These are phyloP conservation scores for Caiman crocodilus DNA, from an alignment of 2,797 vertebrate genomes.

Conservation along the genomic window DNA sequence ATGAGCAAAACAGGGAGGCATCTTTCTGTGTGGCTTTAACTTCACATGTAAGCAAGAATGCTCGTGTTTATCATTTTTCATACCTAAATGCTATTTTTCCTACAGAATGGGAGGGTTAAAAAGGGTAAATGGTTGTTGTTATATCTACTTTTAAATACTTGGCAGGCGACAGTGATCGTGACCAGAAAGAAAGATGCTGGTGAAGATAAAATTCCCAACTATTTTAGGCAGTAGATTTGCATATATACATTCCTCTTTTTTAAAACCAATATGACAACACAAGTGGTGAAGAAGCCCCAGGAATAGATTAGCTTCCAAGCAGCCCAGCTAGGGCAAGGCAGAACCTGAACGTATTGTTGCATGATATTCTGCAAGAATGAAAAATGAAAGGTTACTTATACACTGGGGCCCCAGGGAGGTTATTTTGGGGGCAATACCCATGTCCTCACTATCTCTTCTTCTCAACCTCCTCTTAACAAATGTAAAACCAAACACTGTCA, in stretches of 20 bases:
- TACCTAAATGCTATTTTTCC: slow-evolving; percentile 27
- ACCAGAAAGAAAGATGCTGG: slow-evolving; percentile 31
- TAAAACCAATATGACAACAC: slow-evolving; percentile 1
- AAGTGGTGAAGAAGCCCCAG: background rate
- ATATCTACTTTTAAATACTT: slow-evolving; percentile 65
- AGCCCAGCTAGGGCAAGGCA: background rate
- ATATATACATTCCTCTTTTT: background rate
- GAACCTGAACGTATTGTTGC: background rate
- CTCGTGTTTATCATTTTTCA: slow-evolving; percentile 42
- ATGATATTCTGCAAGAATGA: background rate
- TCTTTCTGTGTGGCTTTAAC: background rate
- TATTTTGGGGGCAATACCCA: background rate
- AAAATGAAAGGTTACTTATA: background rate
- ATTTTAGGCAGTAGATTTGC: background rate
- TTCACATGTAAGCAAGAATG: slow-evolving; percentile 39
- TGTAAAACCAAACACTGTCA: background rate
- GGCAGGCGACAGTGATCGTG: slow-evolving; percentile 20
- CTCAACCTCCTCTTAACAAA: background rate
- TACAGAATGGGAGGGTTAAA: slow-evolving; percentile 12
- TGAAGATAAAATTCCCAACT: slow-evolving; percentile 42
- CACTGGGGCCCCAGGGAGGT: background rate
- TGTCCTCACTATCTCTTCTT: background rate
- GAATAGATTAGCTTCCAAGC: background rate
- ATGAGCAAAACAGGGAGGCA: slow-evolving; percentile 3
- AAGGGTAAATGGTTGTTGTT: slow-evolving; percentile 13